Conservation (phyloP, 2,888 invertebrate species). For the Agonopterix subpropinquella region DNA sequence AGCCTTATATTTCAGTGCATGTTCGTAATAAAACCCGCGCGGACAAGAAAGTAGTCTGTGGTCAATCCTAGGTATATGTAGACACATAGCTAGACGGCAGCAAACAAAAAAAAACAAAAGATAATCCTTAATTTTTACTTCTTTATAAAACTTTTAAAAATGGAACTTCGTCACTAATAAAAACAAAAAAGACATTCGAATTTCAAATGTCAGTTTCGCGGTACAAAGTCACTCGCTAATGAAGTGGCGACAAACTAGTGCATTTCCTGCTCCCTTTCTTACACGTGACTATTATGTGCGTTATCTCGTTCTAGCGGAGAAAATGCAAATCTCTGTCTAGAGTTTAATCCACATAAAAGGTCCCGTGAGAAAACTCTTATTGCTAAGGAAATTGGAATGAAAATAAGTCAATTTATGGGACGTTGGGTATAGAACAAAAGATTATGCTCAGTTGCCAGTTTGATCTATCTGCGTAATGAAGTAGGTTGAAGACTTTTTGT, state of each 20-base stretch:
- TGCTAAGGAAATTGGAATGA: no score
- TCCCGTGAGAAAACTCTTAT: constrained; percentile 32
- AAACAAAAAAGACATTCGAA: no score
- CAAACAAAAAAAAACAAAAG: no score
- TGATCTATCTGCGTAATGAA: constrained; percentile 53
- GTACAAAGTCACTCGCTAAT: constrained; percentile 1
- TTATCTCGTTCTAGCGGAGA: constrained; percentile 1
- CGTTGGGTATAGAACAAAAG: constrained; percentile 2
- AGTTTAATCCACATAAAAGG: background rate
- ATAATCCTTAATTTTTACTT: no score
- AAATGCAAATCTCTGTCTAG: constrained; percentile 4
- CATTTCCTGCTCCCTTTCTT: background rate
- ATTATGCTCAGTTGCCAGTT: constrained; percentile 33
- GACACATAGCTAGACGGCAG: no score
- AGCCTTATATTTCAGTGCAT: no score
- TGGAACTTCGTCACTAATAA: no score
- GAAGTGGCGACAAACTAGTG: constrained; percentile 2
- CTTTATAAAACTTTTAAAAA: no score
- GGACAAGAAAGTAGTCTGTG: no score
- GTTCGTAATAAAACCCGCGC: no score
- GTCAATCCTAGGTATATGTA: no score
- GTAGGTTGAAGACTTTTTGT: constrained; percentile 23
- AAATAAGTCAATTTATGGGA: constrained; percentile 3
- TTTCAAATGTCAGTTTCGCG: no score
- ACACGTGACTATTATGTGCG: background rate